Evolutionary conservation across 2,113 vertebrate genomes (phyloP).

Genomic region (Verasper variegatus): DNA sequence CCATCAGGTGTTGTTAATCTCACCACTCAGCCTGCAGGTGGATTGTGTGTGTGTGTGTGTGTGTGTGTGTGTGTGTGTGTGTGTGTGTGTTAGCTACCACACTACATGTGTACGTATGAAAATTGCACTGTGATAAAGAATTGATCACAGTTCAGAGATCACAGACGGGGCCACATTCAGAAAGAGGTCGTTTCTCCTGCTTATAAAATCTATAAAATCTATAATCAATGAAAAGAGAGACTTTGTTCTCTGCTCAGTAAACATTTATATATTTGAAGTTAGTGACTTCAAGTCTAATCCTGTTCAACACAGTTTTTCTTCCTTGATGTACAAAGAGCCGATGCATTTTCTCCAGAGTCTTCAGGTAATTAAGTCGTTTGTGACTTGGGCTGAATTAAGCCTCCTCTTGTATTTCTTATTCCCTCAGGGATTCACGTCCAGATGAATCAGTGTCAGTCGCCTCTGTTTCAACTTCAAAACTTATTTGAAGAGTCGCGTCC

Average conservation of each 20-base stretch:
- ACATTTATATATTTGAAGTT: constrained; percentile 30
- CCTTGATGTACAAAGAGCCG: constrained; percentile 59
- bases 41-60: constrained; percentile 32
- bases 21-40: constrained; percentile 70
- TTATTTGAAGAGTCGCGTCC: constrained; percentile 2
- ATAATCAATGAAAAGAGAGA: background rate
- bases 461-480: constrained; percentile 50
- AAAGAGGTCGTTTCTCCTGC: too few relatives aligned
- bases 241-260: constrained; percentile 17
- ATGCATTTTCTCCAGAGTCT: constrained; percentile 40
- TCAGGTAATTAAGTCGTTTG: constrained; percentile 45
- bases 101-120: constrained; percentile 7
- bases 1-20: constrained; percentile 73
- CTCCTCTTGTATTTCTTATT: constrained; percentile 55
- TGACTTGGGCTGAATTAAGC: constrained; percentile 39
- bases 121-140: constrained; percentile 7
- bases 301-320: background rate
- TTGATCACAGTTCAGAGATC: constrained; percentile 1
- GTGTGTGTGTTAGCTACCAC: constrained; percentile 4
- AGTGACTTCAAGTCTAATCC: constrained; percentile 49
- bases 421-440: constrained; percentile 24
- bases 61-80: constrained; percentile 28
- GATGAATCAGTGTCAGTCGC: constrained; percentile 29
- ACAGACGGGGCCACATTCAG: too few relatives aligned
- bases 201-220: background rate